Conservation (phyloP, 37 sponge, comb jelly and placozoan species). For the Lycopodina hypogea region DNA sequence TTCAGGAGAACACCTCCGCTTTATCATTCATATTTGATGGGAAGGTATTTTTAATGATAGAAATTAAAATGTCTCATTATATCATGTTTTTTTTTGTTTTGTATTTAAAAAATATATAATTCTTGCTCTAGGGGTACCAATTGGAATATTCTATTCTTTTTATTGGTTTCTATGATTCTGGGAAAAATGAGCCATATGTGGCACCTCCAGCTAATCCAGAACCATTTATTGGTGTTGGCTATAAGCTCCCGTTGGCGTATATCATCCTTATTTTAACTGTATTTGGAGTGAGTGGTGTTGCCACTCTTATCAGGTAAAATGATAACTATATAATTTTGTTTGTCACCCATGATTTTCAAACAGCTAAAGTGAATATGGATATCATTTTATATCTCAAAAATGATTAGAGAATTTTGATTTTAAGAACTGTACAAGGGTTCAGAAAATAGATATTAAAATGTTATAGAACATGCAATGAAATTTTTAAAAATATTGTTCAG, state of each 20-base stretch:
- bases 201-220: constrained; percentile 54
- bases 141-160: constrained; percentile 82
- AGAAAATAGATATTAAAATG: too few species aligned
- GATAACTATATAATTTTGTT: too few species aligned
- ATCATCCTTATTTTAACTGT: constrained; percentile 25
- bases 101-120: too few species aligned
- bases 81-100: too few species aligned
- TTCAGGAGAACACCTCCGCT: constrained; percentile 40
- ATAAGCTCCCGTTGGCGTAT: constrained; percentile 82
- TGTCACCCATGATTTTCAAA: too few species aligned
- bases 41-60: constrained; percentile 28
- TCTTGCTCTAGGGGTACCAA: constrained; percentile 55
- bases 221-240: constrained; percentile 44
- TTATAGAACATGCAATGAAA: too few species aligned
- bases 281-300: constrained; percentile 45
- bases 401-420: too few species aligned
- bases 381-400: too few species aligned
- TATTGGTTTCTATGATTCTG: constrained; percentile 84
- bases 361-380: too few species aligned
- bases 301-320: constrained; percentile 59
- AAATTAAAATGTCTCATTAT: background rate
- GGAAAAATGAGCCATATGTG: constrained; percentile 52
- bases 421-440: too few species aligned
- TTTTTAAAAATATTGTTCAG: too few species aligned
- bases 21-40: constrained; percentile 71